phyloP scores from a whole-genome alignment of 2,113 vertebrate genomes.

The Apaloderma vittatum region DNA sequence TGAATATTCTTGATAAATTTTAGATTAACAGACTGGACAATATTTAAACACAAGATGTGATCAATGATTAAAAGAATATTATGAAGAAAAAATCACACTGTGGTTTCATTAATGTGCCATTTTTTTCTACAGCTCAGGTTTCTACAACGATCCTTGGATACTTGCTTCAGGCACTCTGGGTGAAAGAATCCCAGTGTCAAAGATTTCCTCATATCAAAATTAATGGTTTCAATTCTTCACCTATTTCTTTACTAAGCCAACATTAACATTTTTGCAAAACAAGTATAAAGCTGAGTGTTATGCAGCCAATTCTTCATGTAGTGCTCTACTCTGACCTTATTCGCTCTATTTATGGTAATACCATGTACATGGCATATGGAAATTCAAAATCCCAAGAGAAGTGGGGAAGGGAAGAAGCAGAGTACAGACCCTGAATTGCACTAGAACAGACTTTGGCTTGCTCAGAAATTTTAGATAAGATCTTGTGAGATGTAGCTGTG shows the following conservation, averaged over 20 bases:
- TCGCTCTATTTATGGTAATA: background rate
- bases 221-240: background rate
- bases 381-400: background rate
- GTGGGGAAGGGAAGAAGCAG: background rate
- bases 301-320: background rate
- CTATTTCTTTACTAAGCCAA: background rate
- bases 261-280: background rate
- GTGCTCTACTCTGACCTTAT: background rate
- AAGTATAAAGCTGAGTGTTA: background rate
- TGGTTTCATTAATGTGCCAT: background rate
- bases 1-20: constrained; percentile 48
- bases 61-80: constrained; percentile 47
- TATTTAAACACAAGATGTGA: constrained; percentile 21
- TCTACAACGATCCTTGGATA: background rate
- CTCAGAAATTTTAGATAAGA: background rate
- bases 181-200: background rate
- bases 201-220: background rate
- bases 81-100: background rate
- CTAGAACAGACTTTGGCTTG: background rate
- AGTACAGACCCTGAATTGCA: background rate
- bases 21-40: constrained; percentile 43
- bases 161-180: background rate
- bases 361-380: background rate
- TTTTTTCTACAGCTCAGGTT: constrained; percentile 1
- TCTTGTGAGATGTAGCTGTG: background rate